Conservation (phyloP, 2,888 invertebrate genomes). For the Chrysodeixis includens region DNA sequence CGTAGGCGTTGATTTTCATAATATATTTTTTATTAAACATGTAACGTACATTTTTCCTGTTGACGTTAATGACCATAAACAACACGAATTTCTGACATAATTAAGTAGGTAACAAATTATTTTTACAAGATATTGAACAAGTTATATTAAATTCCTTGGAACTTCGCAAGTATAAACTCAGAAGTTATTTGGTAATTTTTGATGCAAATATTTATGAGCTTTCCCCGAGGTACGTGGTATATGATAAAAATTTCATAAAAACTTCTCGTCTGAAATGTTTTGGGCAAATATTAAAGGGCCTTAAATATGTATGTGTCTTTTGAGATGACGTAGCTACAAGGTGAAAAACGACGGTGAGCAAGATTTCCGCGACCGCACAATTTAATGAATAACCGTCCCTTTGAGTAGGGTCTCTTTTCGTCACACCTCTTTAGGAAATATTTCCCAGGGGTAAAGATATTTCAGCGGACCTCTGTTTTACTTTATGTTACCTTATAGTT, state of each 20-base stretch:
- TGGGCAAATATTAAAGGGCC: conserved; percentile 52
- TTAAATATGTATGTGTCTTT: conserved; percentile 51
- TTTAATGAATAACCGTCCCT: conserved; percentile 62
- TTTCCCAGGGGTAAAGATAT: conserved; percentile 63
- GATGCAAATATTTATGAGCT: conserved; percentile 68
- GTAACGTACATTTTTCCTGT: not conserved
- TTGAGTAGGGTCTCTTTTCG: conserved; percentile 69
- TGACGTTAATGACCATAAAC: conserved; percentile 3
- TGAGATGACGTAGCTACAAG: conserved; percentile 55
- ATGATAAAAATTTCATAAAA: conserved; percentile 68
- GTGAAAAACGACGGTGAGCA: conserved; percentile 52
- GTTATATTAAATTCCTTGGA: conserved; percentile 68
- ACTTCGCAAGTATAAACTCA: conserved; percentile 60
- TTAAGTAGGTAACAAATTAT: conserved; percentile 31
- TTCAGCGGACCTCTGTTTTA: conserved; percentile 57
- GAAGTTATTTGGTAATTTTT: conserved; percentile 61
- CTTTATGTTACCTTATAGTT: conserved; percentile 50
- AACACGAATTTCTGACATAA: conserved; percentile 9
- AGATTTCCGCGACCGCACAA: conserved; percentile 50
- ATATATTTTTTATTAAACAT: no score
- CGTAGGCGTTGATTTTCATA: no score
- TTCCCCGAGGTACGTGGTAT: conserved; percentile 57
- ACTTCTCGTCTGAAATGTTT: conserved; percentile 52
- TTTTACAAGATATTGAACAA: conserved; percentile 57
- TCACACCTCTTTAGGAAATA: conserved; percentile 57